A percentile compares a stretch with the other conserved stretches of the same genome.
phyloP scores from a whole-genome alignment of 2,113 vertebrate genomes.

The Heloderma charlesbogerti region DNA sequence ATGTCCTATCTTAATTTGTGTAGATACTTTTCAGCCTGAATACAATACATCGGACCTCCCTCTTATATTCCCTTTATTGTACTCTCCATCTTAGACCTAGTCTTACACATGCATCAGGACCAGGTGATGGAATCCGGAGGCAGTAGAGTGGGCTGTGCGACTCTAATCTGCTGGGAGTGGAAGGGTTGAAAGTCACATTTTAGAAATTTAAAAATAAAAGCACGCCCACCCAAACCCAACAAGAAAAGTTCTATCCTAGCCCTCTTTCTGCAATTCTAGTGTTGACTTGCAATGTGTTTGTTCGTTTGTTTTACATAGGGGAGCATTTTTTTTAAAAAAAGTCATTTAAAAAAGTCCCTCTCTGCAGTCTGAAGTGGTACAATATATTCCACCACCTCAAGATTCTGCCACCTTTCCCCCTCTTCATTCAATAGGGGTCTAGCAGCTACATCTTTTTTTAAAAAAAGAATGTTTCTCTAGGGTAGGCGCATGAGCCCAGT shows the following conservation, averaged over 20 bases:
- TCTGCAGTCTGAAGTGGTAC: background rate
- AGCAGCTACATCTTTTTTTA: no score
- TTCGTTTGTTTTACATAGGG: background rate
- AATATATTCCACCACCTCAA: background rate
- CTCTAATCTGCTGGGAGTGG: background rate
- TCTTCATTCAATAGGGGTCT: no score
- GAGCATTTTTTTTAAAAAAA: background rate
- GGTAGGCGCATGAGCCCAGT: no score
- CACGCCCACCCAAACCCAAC: no score
- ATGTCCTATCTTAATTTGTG: background rate
- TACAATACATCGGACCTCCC: background rate
- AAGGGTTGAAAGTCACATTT: background rate
- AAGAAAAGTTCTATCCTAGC: background rate
- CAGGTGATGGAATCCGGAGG: background rate
- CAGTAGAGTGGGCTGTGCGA: background rate
- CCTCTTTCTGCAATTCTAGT: background rate
- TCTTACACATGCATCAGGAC: background rate
- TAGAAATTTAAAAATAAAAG: background rate
- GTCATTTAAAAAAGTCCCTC: background rate
- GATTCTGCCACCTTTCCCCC: background rate
- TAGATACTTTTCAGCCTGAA: background rate
- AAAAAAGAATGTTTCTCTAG: no score
- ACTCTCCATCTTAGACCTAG: background rate
- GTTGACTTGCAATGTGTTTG: background rate
- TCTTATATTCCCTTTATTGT: background rate